phyloP scores from a whole-genome alignment of 2,888 invertebrate species.

The Nephrotoma guestfalica region DNA sequence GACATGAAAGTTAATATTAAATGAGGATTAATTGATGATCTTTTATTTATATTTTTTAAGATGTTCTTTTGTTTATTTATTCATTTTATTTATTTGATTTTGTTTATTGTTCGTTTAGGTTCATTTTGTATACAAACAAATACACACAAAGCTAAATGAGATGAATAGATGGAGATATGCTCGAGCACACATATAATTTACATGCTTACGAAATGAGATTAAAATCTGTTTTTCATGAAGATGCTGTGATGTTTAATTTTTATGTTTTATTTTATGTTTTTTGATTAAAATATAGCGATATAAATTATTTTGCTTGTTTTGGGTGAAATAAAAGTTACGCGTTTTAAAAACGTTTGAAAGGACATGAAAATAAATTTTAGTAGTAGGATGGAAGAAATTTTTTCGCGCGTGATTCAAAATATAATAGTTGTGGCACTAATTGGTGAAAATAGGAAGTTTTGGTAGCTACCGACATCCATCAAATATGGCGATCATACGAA shows the following conservation, averaged over 20 bases:
- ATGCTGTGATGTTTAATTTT: not conserved
- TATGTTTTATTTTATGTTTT: not conserved
- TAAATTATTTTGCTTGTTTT: not conserved
- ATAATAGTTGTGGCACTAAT: no score
- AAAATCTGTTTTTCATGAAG: not conserved
- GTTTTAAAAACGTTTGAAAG: no score
- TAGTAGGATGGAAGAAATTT: no score
- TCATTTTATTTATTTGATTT: not conserved
- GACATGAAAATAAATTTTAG: no score
- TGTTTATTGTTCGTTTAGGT: not conserved
- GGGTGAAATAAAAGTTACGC: no score
- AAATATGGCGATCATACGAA: no score
- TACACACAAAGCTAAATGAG: not conserved
- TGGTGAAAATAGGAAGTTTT: no score
- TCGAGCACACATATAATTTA: no score
- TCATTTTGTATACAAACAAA: not conserved
- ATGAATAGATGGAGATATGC: not conserved
- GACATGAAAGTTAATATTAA: not conserved
- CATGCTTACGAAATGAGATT: not conserved
- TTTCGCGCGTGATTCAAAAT: no score
- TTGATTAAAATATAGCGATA: not conserved
- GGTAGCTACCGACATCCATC: no score
- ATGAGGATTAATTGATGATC: not conserved
- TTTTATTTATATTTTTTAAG: not conserved
- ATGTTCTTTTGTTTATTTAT: not conserved